Conservation (phyloP, 2,888 invertebrate species). For the Sclerodermus sp. region DNA sequence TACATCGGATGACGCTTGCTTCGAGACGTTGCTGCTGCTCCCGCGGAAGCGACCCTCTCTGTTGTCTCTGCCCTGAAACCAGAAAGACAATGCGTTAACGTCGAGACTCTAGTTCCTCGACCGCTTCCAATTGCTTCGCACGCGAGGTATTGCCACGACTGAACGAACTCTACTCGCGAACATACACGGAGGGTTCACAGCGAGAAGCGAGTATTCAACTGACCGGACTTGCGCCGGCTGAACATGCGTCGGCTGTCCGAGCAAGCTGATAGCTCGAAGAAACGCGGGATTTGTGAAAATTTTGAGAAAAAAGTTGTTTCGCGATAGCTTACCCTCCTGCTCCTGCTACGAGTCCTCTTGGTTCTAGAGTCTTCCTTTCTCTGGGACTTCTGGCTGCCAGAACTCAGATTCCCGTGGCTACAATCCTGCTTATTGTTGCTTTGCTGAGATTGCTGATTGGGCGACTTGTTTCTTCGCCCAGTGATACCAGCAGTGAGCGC, state of each 20-base stretch:
- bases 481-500: slow-evolving; percentile 70
- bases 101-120: no score
- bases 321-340: slow-evolving; percentile 38
- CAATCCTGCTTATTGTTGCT: slow-evolving; percentile 30
- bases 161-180: no score
- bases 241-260: no score
- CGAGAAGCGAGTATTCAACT: no score
- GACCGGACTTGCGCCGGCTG: no score
- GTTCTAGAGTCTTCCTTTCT: slow-evolving; percentile 47
- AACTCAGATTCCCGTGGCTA: slow-evolving; percentile 28
- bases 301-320: not conserved
- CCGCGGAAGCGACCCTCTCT: slow-evolving; percentile 44
- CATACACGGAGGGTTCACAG: no score
- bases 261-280: no score
- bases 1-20: slow-evolving; percentile 54
- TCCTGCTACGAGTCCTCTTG: slow-evolving; percentile 51
- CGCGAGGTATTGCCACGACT: no score
- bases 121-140: no score
- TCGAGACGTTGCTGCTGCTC: slow-evolving; percentile 35
- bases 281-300: no score
- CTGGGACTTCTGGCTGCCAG: slow-evolving; percentile 32
- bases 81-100: not conserved
- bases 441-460: slow-evolving; percentile 38
- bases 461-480: slow-evolving; percentile 56
- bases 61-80: slow-evolving; percentile 47